Evolutionary conservation across 2,888 invertebrate species (phyloP), one percentile per base, ranked within the genome.

Genomic region (Petrolisthes manimaculis): DNA sequence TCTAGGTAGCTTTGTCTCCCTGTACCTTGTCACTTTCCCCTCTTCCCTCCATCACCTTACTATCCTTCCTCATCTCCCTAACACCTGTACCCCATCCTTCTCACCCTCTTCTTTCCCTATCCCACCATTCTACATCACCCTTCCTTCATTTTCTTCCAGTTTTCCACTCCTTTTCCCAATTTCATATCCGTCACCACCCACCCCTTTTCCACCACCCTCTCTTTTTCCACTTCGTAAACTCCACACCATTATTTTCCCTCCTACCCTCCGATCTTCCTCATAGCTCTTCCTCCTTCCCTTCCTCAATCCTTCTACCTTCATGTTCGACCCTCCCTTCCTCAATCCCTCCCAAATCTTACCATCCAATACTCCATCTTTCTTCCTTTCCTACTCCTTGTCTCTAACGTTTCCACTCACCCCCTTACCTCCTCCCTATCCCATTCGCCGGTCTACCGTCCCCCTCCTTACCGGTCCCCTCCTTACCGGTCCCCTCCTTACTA

Each of bases 281-380:
- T 67, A 12, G n/a, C 21, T 75, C 75, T 75, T 21, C 75, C 24
- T 67, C 37, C 37, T 67, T 78, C 78, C 54, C 78, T n/a, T 24
- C 53, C 54, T 3, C n/a, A 77, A 77, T 37, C 37, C 37, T 37
- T 37, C n/a, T n/a, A n/a, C n/a, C n/a, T n/a, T n/a, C n/a, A 14
- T 75, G 6, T 75, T 75, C 21, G 12, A 9, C 21, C 24, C 9
- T 24, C 9, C 21, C 21, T 75, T 75, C 75, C 9, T 75, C 21
- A 9, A 21, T 24, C 21, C 24, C 14, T 37, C 21, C 24, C 21
- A 21, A n/a, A 9, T 75, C 21, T 24, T 75, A 2, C 14, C 9
- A 21, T 24, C 21, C 21, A 14, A 9, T 75, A 14, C 9, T 75
- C 21, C 9, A 21, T 21, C 24, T 77, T 24, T 24, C 12, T 37